Conservation (phyloP, 2,888 invertebrate genomes). For the Pyrgus malvae region DNA sequence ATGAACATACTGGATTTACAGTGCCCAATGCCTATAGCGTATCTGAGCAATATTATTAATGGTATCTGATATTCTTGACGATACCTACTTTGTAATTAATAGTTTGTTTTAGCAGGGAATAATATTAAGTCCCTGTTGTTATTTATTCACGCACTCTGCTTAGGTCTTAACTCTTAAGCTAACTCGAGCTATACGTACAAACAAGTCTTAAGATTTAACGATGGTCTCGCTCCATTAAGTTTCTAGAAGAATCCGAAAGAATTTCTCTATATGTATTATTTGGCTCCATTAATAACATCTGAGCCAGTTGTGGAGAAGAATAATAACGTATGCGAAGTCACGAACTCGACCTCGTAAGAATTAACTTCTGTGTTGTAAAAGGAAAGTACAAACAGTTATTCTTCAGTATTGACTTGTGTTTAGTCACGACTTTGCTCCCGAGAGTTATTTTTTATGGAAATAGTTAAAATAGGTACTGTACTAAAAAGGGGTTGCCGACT, state of each 20-base stretch:
- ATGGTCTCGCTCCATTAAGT: background rate
- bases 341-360: conserved; percentile 4
- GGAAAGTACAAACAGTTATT: background rate
- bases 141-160: no score
- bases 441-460: background rate
- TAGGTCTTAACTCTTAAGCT: no score
- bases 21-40: no score
- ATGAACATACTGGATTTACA: no score
- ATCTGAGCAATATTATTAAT: no score
- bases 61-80: no score
- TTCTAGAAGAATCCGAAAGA: background rate
- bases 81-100: no score
- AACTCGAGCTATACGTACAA: no score
- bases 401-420: background rate
- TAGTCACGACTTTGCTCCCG: background rate
- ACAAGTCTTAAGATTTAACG: background rate
- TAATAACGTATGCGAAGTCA: conserved; percentile 7
- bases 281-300: conserved; percentile 1
- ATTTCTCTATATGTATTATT: background rate
- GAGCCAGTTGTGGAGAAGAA: conserved; percentile 6
- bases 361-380: conserved; percentile 6
- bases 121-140: no score
- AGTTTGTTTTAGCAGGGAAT: no score
- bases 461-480: no score
- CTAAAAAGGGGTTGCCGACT: no score